Base-by-base conservation (phyloP, 2,888 invertebrate species). In the Ganaspis brasiliensis region DNA sequence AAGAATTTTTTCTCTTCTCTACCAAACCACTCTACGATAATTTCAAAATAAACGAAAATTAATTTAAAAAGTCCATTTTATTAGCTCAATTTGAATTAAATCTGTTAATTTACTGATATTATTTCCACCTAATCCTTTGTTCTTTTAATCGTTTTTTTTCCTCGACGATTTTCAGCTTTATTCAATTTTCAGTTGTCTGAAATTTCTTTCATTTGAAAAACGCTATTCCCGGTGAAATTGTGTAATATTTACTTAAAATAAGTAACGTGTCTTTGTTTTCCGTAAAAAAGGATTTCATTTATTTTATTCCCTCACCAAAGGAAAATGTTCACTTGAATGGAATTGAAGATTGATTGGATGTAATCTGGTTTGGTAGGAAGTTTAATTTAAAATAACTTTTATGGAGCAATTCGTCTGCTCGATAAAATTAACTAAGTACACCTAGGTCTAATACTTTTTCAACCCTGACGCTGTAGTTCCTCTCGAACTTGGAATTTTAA, bases 361-460 rank as follows among this genome's bases (percentile, higher is more conserved):
- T n/a, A 16, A n/a, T 10, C 40, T 45, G 67, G 45, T 67, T 67
- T 45, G 45, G 45, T 67, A 45, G 67, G 45, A 45, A 67, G 40
- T 67, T 24, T 40, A 67, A 24, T 40, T 67, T 67, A 24, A 24
- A 24, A 40, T 9, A 52, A 16, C 52, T 45, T 67, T 24, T 40
- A 40, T 16, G 21, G 45, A 67, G 67, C 67, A 67, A 40, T 67
- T 67, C 14, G 24, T 21, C 45, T 67, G 67, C 67, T 45, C 45
- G 67, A n/a, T 24, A 67, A 67, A 45, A 67, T 67, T 45, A 67
- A 67, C 67, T 67, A 67, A 67, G 67, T 45, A 45, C 67, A 45
- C 67, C 67, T 67, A 45, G 14, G 45, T 67, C 67, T 67, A 67
- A 67, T 67, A 67, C 67, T 67, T 67, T 67, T 67, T 24, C 40